phyloP scores from a whole-genome alignment of 2,888 invertebrate genomes.

The Hylaea fasciaria region DNA sequence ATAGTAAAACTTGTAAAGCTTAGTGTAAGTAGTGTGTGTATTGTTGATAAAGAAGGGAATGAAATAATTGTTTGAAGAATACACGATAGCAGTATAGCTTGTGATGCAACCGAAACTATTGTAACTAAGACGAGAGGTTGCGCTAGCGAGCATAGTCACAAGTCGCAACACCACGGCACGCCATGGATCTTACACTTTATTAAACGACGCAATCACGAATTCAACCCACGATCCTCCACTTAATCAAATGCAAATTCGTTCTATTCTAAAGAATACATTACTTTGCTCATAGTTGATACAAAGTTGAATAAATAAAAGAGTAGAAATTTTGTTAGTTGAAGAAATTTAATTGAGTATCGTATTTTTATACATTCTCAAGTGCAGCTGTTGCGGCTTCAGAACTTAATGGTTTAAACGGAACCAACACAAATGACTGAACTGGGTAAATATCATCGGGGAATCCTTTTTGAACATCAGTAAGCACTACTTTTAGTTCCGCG shows the following conservation, averaged over 20 bases:
- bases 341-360: not conserved
- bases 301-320: constrained; percentile 14
- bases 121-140: constrained; percentile 53
- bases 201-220: constrained; percentile 76
- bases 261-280: constrained; percentile 55
- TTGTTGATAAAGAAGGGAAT: not conserved
- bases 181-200: constrained; percentile 65
- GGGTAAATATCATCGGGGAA: constrained; percentile 95
- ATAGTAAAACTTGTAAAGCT: constrained; percentile 13
- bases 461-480: constrained; percentile 89
- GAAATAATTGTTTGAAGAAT: constrained; percentile 1
- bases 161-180: constrained; percentile 59
- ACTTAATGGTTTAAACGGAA: constrained; percentile 56
- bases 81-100: constrained; percentile 40
- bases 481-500: constrained; percentile 88
- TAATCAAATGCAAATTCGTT: constrained; percentile 63
- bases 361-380: not conserved
- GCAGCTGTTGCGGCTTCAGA: not conserved
- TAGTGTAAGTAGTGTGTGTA: not conserved
- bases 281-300: constrained; percentile 13
- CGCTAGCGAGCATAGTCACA: constrained; percentile 63
- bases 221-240: constrained; percentile 70
- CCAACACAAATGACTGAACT: constrained; percentile 94
- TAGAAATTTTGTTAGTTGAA: constrained; percentile 1
- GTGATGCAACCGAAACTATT: constrained; percentile 62